A percentile compares a stretch with the other conserved stretches of the same genome.
Conservation (phyloP, 2,888 invertebrate genomes). For the Drosophila hamatofila region DNA sequence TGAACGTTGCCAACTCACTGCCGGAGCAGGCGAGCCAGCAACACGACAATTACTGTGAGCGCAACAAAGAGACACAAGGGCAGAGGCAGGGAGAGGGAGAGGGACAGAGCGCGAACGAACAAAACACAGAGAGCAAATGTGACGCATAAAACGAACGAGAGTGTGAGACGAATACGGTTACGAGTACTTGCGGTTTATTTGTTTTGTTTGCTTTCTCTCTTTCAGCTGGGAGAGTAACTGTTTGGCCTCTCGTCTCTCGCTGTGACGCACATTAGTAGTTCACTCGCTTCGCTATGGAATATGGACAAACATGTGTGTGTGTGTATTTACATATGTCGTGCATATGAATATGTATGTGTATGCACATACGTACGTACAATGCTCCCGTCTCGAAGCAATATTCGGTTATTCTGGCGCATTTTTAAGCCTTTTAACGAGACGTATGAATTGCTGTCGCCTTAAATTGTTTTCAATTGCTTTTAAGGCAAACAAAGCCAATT, state of each 20-base stretch:
- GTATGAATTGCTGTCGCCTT: neutral
- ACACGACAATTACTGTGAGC: conserved; percentile 48
- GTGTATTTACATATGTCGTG: conserved; percentile 1
- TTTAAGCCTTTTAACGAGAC: conserved; percentile 39
- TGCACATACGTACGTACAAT: conserved; percentile 38
- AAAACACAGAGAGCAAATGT: conserved; percentile 16
- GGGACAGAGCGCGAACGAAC: neutral
- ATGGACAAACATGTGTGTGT: conserved; percentile 4
- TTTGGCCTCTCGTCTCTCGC: conserved; percentile 11
- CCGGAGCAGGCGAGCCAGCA: conserved; percentile 10
- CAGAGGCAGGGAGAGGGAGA: neutral
- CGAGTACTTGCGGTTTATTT: conserved; percentile 18
- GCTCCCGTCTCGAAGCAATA: conserved; percentile 26
- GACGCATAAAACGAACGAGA: conserved; percentile 45
- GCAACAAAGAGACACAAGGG: neutral
- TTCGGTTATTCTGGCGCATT: conserved; percentile 56
- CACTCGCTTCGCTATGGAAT: conserved; percentile 18
- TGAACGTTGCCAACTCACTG: conserved; percentile 57
- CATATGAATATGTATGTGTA: conserved; percentile 2
- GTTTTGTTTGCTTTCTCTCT: conserved; percentile 17
- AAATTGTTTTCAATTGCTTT: conserved; percentile 4
- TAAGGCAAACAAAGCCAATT: neutral
- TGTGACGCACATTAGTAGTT: conserved; percentile 48
- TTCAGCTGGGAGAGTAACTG: conserved; percentile 11
- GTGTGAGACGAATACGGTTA: neutral